Percentiles rank a stretch among this genome's conserved stretches.
Conservation (phyloP, 2,113 vertebrate species). For the Ochotona curzoniae region DNA sequence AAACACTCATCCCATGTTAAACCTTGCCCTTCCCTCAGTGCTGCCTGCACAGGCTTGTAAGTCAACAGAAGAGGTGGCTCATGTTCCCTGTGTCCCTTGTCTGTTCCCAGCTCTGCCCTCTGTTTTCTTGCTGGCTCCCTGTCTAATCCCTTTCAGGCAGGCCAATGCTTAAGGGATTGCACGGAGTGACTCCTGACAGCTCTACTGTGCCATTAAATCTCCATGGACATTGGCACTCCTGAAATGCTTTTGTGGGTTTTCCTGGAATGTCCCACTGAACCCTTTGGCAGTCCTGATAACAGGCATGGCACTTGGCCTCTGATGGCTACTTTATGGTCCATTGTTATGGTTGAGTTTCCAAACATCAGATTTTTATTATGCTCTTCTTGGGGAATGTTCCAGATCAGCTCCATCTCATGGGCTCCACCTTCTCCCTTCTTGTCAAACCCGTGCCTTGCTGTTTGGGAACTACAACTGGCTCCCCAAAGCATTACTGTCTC, state of each 20-base stretch:
- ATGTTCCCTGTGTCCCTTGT: neutral
- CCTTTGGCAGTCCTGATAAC: neutral
- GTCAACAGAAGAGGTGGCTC: neutral
- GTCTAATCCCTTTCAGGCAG: neutral
- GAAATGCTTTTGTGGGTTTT: neutral
- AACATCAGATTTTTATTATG: neutral
- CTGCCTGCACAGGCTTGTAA: neutral
- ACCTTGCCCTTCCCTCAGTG: neutral
- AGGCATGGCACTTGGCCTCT: neutral
- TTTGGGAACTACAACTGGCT: neutral
- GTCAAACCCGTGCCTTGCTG: neutral
- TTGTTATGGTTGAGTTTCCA: neutral
- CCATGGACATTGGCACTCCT: neutral
- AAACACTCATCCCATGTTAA: neutral
- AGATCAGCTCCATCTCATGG: neutral
- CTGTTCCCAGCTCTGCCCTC: neutral
- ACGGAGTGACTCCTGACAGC: neutral
- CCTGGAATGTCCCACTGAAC: neutral
- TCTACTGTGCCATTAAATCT: neutral
- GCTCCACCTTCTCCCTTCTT: neutral
- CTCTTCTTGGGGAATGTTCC: neutral
- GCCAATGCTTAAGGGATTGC: neutral
- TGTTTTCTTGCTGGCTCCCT: neutral
- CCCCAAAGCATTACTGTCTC: neutral
- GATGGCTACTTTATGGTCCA: neutral